These are phyloP conservation scores for Desoria tigrina DNA, from an alignment of 2,888 invertebrate species.

Conservation along the genomic window DNA sequence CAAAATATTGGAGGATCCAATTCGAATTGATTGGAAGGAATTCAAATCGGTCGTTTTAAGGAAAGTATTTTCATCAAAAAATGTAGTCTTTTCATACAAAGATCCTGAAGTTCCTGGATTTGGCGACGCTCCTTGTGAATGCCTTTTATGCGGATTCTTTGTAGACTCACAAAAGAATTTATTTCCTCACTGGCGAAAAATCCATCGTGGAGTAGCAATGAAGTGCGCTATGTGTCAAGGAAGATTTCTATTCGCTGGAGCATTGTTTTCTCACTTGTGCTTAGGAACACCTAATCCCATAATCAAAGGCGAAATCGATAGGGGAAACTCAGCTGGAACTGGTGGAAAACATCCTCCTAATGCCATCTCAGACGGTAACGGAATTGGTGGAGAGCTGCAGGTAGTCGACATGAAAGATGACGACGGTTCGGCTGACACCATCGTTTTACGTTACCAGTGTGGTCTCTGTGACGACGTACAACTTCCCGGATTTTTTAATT, in stretches of 20 bases:
- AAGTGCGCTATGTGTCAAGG: slow-evolving; percentile 53
- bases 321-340: neutral
- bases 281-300: slow-evolving; percentile 48
- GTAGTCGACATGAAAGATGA: slow-evolving; percentile 17
- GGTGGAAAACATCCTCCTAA: slow-evolving; percentile 7
- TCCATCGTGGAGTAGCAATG: slow-evolving; percentile 50
- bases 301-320: slow-evolving; percentile 29
- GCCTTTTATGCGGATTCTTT: slow-evolving; percentile 48
- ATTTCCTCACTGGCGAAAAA: slow-evolving; percentile 51
- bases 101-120: slow-evolving; percentile 28
- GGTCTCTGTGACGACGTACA: slow-evolving; percentile 70
- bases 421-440: slow-evolving; percentile 32
- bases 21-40: slow-evolving; percentile 35
- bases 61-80: slow-evolving; percentile 46
- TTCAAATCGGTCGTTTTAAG: slow-evolving; percentile 41
- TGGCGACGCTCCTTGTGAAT: slow-evolving; percentile 50
- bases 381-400: neutral
- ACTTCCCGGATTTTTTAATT: slow-evolving; percentile 80
- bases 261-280: slow-evolving; percentile 51
- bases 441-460: slow-evolving; percentile 75
- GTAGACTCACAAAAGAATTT: slow-evolving; percentile 40
- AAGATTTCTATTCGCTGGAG: slow-evolving; percentile 50
- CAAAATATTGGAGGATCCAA: no score
- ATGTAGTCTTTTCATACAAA: slow-evolving; percentile 37
- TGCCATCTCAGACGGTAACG: neutral